Evolutionary conservation across 2,888 invertebrate species (phyloP).

Genomic region (Diaphora mendica): DNA sequence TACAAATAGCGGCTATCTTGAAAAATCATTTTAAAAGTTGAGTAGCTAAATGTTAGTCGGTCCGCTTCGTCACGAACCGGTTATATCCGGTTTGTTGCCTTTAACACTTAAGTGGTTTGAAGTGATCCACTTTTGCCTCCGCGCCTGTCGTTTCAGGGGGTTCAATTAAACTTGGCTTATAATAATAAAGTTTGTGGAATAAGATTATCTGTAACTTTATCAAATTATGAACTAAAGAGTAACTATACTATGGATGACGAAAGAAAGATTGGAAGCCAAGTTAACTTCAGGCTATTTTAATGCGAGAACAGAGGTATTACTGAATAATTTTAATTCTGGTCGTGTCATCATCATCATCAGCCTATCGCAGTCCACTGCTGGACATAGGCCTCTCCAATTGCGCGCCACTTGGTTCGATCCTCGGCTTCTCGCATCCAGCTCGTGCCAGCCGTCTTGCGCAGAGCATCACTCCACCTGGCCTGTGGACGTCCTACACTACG

Average conservation of each 20-base stretch:
- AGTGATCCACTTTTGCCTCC: conserved; percentile 26
- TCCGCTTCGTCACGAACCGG: conserved; percentile 20
- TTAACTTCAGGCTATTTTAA: background rate
- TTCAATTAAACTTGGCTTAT: conserved; percentile 31
- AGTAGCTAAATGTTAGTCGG: conserved; percentile 34
- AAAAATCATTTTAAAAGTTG: conserved; percentile 38
- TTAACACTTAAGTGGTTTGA: conserved; percentile 38
- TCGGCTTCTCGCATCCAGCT: no score
- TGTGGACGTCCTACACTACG: no score
- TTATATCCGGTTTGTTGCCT: conserved; percentile 33
- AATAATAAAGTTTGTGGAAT: conserved; percentile 18
- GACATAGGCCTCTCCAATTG: no score
- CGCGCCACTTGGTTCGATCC: no score
- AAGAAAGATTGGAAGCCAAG: background rate
- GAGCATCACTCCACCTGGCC: no score
- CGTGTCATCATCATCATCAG: no score
- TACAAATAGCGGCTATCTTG: background rate
- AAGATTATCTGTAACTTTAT: conserved; percentile 4
- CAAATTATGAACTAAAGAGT: background rate
- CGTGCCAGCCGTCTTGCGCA: no score
- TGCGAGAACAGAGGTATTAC: background rate
- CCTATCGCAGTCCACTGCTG: no score
- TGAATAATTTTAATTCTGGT: background rate
- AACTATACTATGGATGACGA: background rate
- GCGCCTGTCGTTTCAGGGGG: conserved; percentile 11